phyloP scores from a whole-genome alignment of 2,797 vertebrate genomes.

The Phrynocephalus guinanensis region DNA sequence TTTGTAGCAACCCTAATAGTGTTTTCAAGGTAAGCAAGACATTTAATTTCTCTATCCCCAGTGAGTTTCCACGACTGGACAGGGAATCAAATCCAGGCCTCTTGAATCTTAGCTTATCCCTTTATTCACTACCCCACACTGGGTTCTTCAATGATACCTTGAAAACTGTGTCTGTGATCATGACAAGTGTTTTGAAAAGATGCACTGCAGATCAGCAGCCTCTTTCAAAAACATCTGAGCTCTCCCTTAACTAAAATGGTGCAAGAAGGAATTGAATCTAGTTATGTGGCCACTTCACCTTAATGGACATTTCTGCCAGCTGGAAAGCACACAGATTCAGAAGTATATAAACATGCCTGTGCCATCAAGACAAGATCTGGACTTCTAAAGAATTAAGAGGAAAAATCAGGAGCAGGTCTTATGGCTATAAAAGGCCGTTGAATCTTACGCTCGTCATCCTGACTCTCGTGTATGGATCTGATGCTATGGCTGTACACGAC shows the following conservation, averaged over 20 bases:
- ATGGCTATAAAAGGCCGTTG: neutral
- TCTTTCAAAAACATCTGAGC: neutral
- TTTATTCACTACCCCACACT: too few species aligned
- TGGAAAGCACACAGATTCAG: neutral
- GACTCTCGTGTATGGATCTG: neutral
- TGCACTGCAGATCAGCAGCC: neutral
- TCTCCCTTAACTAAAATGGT: neutral
- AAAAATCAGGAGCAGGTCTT: neutral
- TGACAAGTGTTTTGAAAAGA: neutral
- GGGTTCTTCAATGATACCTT: neutral
- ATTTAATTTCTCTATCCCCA: too few species aligned
- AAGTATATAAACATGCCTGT: neutral
- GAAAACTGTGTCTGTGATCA: neutral
- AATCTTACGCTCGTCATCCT: neutral
- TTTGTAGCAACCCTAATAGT: neutral
- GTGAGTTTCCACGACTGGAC: too few species aligned
- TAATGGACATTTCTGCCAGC: neutral
- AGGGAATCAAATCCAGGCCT: too few species aligned
- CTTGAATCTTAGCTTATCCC: too few species aligned
- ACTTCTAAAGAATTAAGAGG: neutral
- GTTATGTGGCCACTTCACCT: neutral
- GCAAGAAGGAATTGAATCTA: neutral
- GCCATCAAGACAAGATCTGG: neutral
- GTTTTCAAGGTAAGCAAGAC: too few species aligned
- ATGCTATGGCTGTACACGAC: neutral